Conservation (phyloP, 1,140 invertebrate genomes). For the Calephelis virginiensis region DNA sequence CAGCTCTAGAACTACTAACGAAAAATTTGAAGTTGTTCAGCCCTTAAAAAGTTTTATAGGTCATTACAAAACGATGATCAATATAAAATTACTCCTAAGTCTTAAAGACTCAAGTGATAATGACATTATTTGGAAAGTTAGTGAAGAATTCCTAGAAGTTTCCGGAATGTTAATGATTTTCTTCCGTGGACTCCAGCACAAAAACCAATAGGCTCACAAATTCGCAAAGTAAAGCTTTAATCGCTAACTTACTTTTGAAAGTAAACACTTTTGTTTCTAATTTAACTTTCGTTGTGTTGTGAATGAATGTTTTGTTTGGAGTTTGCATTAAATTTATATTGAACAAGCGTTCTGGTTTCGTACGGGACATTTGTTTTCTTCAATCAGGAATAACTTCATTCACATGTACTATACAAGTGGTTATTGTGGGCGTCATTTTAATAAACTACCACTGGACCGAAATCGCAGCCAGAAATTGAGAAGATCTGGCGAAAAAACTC, state of each 20-base stretch:
- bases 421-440: no score
- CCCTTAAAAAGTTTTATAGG: conserved; percentile 15
- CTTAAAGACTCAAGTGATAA: conserved; percentile 23
- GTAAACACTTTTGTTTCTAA: neutral
- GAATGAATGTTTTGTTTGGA: neutral
- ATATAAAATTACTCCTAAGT: neutral
- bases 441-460: no score
- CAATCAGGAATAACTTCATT: no score
- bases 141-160: conserved; percentile 24
- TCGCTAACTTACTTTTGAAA: neutral
- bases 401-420: no score
- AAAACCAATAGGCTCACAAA: neutral
- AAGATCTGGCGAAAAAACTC: no score
- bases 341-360: no score
- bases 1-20: neutral
- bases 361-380: no score
- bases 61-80: conserved; percentile 19
- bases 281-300: neutral
- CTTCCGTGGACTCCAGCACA: conserved; percentile 4
- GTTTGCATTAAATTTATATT: no score
- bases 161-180: conserved; percentile 27
- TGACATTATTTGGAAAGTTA: conserved; percentile 24
- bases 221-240: neutral
- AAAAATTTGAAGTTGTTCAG: conserved; percentile 7
- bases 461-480: no score